Conservation (phyloP, 2,113 vertebrate genomes). For the Oncorhynchus kisutch region DNA sequence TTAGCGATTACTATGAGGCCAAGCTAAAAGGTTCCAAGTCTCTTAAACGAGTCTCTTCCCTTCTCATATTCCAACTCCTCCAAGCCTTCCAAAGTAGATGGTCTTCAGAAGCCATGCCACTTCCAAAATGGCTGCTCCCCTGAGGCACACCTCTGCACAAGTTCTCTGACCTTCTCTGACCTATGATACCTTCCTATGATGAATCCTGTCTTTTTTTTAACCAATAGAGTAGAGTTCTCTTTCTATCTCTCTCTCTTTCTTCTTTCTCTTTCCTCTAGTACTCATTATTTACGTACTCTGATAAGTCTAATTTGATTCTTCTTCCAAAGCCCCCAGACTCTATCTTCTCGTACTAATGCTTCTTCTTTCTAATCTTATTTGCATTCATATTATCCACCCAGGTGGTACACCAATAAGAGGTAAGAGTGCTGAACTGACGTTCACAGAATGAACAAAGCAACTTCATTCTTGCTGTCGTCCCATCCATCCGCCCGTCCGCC, state of each 20-base stretch:
- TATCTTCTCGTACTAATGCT: slow-evolving; percentile 99
- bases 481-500: slow-evolving; percentile 76
- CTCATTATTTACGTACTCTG: slow-evolving; percentile 91
- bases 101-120: slow-evolving; percentile 77
- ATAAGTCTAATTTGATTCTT: slow-evolving; percentile 99
- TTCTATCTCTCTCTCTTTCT: slow-evolving; percentile 20
- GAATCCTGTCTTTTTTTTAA: slow-evolving; percentile 76
- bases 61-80: slow-evolving; percentile 68
- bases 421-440: slow-evolving; percentile 99
- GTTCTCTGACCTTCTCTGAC: slow-evolving; percentile 63
- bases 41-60: slow-evolving; percentile 49
- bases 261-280: slow-evolving; percentile 80
- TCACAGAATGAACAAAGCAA: slow-evolving; percentile 99
- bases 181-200: slow-evolving; percentile 76
- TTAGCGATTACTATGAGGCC: slow-evolving; percentile 40
- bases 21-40: slow-evolving; percentile 46
- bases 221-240: slow-evolving; percentile 85
- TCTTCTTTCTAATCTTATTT: slow-evolving; percentile 99
- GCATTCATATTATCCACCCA: slow-evolving; percentile 99
- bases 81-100: slow-evolving; percentile 72
- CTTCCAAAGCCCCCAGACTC: slow-evolving; percentile 99
- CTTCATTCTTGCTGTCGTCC: slow-evolving; percentile 96
- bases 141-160: slow-evolving; percentile 81
- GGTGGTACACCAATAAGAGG: slow-evolving; percentile 99
- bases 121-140: slow-evolving; percentile 78